A percentile compares a stretch with the other conserved stretches of the same genome.
phyloP scores from a whole-genome alignment of 2,888 invertebrate species.

The Lagria hirta region DNA sequence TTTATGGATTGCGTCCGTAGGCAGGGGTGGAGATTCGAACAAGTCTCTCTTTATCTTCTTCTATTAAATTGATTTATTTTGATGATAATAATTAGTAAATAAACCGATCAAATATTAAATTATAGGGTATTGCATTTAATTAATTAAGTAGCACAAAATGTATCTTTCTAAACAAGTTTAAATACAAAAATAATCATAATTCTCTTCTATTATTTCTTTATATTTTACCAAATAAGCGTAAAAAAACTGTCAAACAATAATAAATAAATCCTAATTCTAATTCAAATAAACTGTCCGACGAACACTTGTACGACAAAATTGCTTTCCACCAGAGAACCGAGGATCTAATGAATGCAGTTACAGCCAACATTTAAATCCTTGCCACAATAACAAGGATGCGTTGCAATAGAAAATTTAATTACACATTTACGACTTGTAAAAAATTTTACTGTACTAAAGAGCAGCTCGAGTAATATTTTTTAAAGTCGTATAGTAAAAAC shows the following conservation, averaged over 20 bases:
- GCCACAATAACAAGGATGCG: constrained; percentile 29
- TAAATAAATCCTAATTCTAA: constrained; percentile 27
- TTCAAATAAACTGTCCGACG: constrained; percentile 28
- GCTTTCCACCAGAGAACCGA: constrained; percentile 31
- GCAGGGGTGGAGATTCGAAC: too few relatives aligned
- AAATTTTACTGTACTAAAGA: constrained; percentile 1
- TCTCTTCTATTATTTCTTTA: too few relatives aligned
- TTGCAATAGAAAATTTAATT: constrained; percentile 6
- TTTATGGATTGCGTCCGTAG: constrained; percentile 32
- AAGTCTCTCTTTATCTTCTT: too few relatives aligned
- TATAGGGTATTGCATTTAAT: too few relatives aligned
- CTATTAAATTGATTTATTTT: too few relatives aligned
- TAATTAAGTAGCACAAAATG: too few relatives aligned
- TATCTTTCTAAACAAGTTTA: too few relatives aligned
- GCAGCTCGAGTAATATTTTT: constrained; percentile 1
- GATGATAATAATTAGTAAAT: too few relatives aligned
- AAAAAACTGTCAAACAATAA: constrained; percentile 4
- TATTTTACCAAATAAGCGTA: too few relatives aligned
- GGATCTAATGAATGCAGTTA: constrained; percentile 40
- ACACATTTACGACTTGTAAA: background rate
- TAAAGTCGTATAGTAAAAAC: too few relatives aligned
- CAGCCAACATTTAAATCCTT: constrained; percentile 34
- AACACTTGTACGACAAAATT: constrained; percentile 30
- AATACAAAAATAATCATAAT: too few relatives aligned
- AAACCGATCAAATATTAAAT: too few relatives aligned